Evolutionary conservation across 1,140 invertebrate genomes (phyloP).

Genomic region (Apis dorsata): DNA sequence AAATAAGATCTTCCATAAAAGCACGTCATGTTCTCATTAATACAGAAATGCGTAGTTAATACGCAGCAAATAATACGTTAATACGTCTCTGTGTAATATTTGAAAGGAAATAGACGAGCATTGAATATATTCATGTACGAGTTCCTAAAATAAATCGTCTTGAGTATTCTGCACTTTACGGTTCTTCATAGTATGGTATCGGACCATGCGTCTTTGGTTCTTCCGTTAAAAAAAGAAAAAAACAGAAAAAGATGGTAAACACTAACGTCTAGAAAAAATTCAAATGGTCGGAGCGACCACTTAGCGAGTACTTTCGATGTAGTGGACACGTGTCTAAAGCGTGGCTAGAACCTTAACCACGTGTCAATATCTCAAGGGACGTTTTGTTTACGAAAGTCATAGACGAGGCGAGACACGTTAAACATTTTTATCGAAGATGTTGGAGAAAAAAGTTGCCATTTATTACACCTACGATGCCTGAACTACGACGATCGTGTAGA

Average conservation of each 20-base stretch:
- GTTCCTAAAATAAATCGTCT: conserved; percentile 63
- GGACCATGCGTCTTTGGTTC: conserved; percentile 30
- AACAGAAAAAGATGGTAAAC: conserved; percentile 52
- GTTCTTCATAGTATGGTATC: conserved; percentile 49
- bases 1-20: background rate
- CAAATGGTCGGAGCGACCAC: conserved; percentile 65
- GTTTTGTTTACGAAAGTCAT: conserved; percentile 65
- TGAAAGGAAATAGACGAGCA: conserved; percentile 23
- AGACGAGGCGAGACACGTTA: conserved; percentile 52
- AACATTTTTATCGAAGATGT: conserved; percentile 54
- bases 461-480: background rate
- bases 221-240: conserved; percentile 48
- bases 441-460: background rate
- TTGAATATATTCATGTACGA: conserved; percentile 61
- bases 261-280: conserved; percentile 66
- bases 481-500: background rate
- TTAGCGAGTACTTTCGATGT: conserved; percentile 65
- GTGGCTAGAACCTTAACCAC: conserved; percentile 60
- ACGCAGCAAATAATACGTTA: conserved; percentile 5
- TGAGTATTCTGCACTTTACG: conserved; percentile 57
- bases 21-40: background rate
- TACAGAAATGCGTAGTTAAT: conserved; percentile 10
- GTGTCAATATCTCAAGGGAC: conserved; percentile 68
- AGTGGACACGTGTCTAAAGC: conserved; percentile 70
- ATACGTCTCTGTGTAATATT: background rate